phyloP scores from a whole-genome alignment of 2,113 vertebrate species.

The Pomatorhinus ruficollis region DNA sequence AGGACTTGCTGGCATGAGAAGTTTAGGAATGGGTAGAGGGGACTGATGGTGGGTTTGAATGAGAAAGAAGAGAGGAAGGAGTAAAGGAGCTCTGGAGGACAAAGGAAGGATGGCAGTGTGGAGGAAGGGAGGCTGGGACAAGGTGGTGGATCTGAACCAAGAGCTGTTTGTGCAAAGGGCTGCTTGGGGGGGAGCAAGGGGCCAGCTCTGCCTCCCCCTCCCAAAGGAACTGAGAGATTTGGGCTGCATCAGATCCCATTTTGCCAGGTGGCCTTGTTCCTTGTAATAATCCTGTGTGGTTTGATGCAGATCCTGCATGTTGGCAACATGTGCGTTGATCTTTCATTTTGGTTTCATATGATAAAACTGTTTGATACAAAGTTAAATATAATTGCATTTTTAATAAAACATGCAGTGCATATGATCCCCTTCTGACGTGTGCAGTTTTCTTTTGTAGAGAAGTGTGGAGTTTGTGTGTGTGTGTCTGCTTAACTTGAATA shows the following conservation, averaged over 20 bases:
- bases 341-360: not conserved
- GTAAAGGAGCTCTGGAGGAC: not conserved
- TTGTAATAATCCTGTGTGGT: not conserved
- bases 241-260: not conserved
- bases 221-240: rapidly evolving
- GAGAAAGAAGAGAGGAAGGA: not conserved
- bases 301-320: not conserved
- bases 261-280: not conserved
- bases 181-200: not conserved
- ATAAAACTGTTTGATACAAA: not conserved
- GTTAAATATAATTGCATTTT: not conserved
- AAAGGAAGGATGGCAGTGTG: not conserved
- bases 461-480: not conserved
- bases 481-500: not conserved
- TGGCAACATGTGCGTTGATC: not conserved
- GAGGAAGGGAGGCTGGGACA: not conserved
- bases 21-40: too few relatives aligned
- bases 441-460: not conserved
- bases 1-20: not conserved
- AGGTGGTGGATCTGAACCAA: not conserved
- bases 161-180: not conserved
- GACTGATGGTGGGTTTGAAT: not conserved
- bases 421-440: not conserved
- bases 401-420: not conserved
- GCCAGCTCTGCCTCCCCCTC: not conserved